A percentile compares a stretch with the other conserved stretches of the same genome.
These are phyloP conservation scores for Thalassophryne amazonica DNA, from an alignment of 2,797 vertebrate genomes.

Conservation along the genomic window DNA sequence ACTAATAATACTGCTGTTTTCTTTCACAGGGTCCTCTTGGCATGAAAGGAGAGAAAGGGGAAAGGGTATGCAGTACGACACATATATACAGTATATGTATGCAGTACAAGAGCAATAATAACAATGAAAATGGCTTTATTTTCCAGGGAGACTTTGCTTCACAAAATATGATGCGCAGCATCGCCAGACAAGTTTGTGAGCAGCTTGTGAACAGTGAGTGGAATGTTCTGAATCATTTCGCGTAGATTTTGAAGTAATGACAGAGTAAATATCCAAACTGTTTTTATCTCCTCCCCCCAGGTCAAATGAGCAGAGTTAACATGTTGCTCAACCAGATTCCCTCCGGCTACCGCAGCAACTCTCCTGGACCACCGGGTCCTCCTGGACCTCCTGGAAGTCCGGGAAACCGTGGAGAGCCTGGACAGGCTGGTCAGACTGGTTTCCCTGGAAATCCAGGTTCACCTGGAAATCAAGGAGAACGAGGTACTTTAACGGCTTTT, in stretches of 20 bases:
- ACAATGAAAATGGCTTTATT: slow-evolving; percentile 42
- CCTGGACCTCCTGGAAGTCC: slow-evolving; percentile 85
- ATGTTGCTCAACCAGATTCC: slow-evolving; percentile 98
- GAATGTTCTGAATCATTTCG: background rate
- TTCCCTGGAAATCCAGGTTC: slow-evolving; percentile 90
- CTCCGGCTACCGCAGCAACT: slow-evolving; percentile 89
- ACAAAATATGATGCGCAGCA: slow-evolving; percentile 97
- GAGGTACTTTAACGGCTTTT: slow-evolving; percentile 75
- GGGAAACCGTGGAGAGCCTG: slow-evolving; percentile 89
- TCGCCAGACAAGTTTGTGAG: slow-evolving; percentile 99
- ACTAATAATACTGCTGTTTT: slow-evolving; percentile 16
- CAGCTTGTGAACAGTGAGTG: slow-evolving; percentile 94
- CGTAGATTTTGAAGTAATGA: background rate
- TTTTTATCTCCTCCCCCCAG: slow-evolving; percentile 58
- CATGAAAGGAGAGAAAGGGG: slow-evolving; percentile 96
- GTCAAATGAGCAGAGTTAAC: slow-evolving; percentile 95
- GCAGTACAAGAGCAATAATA: too few relatives aligned
- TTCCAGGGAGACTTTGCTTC: slow-evolving; percentile 93
- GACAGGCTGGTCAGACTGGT: slow-evolving; percentile 86
- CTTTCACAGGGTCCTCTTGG: slow-evolving; percentile 85
- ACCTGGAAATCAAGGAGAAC: slow-evolving; percentile 90
- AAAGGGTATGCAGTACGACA: slow-evolving; percentile 84
- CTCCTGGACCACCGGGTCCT: slow-evolving; percentile 89
- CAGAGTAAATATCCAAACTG: background rate
- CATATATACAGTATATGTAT: too few relatives aligned